Base-by-base conservation (phyloP, 2,888 invertebrate genomes). In the Dynastes hyllus region DNA sequence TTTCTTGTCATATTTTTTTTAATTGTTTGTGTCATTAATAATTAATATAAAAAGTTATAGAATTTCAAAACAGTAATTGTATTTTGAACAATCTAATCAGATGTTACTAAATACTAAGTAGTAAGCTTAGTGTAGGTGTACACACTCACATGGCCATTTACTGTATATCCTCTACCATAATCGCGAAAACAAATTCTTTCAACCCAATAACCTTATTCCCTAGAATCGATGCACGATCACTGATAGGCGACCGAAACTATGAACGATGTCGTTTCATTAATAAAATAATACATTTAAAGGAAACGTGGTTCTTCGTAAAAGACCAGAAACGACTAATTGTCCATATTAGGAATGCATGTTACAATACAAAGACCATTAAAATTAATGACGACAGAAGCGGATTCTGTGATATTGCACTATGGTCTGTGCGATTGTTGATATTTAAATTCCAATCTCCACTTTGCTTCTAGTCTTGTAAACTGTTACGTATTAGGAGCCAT, bases 281-380 rank as follows among this genome's bases (percentile, higher is more conserved):
- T 71, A 71, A 55, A 71, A 71, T 71, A 71, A 71, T 71, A 32
- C 71, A 71, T 71, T 71, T 71, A 71, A 55, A 71, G 71, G 71
- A 71, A 71, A 71, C 71, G 58, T 71, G 37, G 71, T 32, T 71
- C 53, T 71, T 55, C 32, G 13, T 16, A 70, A 55, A 70, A 55
- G 53, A 70, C 37, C 8, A 29, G 32, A 32, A 55, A 32, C 51
- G 29, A 53, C 51, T 55, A 70, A 70, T 69, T 69, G 11, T 13
- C 55, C 70, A 53, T 55, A 55, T 45, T 53, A 53, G 70, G 55
- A 70, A 70, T 71, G 71, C 32, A 55, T 55, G 71, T 53, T 37
- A 55, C 71, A 71, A 71, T 55, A 29, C n/a, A 32, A 55, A 55
- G 22, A 55, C 55, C 71, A 71, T 71, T 71, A 71, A 55, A 71